Percentiles rank a stretch among this genome's conserved stretches.
Conservation (phyloP, 92 coral and sea anemone species). For the Porites cylindrica region DNA sequence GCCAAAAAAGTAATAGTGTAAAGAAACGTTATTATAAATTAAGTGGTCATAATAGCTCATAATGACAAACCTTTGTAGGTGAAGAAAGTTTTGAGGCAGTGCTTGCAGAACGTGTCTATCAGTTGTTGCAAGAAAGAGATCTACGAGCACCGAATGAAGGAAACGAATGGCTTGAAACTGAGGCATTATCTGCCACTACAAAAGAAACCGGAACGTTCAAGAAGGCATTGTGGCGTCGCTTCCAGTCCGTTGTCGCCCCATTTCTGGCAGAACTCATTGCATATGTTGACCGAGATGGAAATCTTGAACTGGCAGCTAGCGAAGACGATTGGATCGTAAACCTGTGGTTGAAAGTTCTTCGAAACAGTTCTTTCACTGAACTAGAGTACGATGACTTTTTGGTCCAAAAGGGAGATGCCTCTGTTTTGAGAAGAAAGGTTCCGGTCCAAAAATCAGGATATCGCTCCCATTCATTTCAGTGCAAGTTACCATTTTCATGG, state of each 20-base stretch:
- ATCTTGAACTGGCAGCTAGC: conserved; percentile 66
- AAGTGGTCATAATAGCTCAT: too few relatives aligned
- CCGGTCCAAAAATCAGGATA: conserved; percentile 79
- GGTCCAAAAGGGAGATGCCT: conserved; percentile 30
- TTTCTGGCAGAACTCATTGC: conserved; percentile 80
- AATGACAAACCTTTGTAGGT: neutral
- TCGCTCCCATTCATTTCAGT: conserved; percentile 67
- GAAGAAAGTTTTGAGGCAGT: conserved; percentile 51
- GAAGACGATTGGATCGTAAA: conserved; percentile 42
- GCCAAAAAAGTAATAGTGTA: too few relatives aligned
- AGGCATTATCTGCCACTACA: conserved; percentile 63
- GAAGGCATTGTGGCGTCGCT: conserved; percentile 78
- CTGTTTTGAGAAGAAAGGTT: conserved; percentile 57
- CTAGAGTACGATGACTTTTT: conserved; percentile 67
- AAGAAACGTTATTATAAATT: too few relatives aligned
- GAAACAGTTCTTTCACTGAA: conserved; percentile 47
- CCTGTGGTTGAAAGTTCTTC: conserved; percentile 75
- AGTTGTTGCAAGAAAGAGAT: conserved; percentile 70
- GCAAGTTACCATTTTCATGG: conserved; percentile 86
- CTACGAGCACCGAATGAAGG: conserved; percentile 37
- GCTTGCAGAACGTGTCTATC: conserved; percentile 55
- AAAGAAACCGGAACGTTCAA: conserved; percentile 86
- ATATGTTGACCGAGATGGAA: conserved; percentile 75
- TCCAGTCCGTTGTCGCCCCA: conserved; percentile 75
- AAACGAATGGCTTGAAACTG: conserved; percentile 68